These are phyloP conservation scores for Ascaphus truei DNA, from an alignment of 2,113 vertebrate genomes.

Conservation along the genomic window DNA sequence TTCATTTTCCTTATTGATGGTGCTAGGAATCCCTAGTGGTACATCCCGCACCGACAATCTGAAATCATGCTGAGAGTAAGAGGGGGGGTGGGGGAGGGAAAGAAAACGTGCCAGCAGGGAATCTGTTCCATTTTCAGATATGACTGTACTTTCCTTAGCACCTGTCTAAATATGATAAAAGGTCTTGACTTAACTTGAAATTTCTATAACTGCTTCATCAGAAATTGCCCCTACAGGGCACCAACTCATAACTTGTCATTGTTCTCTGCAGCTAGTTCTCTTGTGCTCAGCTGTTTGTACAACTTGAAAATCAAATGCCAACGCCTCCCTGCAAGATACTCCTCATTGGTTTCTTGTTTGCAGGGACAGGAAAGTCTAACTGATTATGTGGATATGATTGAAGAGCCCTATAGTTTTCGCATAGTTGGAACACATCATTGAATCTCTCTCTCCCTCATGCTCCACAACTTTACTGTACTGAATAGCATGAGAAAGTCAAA, in stretches of 20 bases:
- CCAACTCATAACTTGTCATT: constrained; percentile 21
- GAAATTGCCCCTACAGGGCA: constrained; percentile 21
- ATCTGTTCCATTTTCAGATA: constrained; percentile 25
- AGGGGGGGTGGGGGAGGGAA: constrained; percentile 3
- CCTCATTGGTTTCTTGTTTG: constrained; percentile 25
- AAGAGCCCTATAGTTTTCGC: not conserved
- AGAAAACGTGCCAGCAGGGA: constrained; percentile 25
- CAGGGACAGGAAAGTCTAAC: not conserved
- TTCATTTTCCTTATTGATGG: constrained; percentile 31
- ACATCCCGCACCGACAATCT: constrained; percentile 5
- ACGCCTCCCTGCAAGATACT: not conserved
- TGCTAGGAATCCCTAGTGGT: constrained; percentile 23
- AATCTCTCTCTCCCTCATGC: not conserved
- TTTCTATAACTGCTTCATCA: constrained; percentile 23
- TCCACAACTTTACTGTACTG: not conserved
- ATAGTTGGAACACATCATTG: not conserved
- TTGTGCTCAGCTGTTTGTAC: constrained; percentile 13
- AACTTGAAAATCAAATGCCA: constrained; percentile 23
- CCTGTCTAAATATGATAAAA: constrained; percentile 33
- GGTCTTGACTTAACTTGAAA: constrained; percentile 30
- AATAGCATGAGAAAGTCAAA: not conserved
- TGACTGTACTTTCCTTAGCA: constrained; percentile 19
- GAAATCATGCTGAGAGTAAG: constrained; percentile 23
- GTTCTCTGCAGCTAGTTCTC: constrained; percentile 13
- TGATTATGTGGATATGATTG: constrained; percentile 21